Conservation (phyloP, 2,888 invertebrate genomes). For the Prionchulus punctatus region DNA sequence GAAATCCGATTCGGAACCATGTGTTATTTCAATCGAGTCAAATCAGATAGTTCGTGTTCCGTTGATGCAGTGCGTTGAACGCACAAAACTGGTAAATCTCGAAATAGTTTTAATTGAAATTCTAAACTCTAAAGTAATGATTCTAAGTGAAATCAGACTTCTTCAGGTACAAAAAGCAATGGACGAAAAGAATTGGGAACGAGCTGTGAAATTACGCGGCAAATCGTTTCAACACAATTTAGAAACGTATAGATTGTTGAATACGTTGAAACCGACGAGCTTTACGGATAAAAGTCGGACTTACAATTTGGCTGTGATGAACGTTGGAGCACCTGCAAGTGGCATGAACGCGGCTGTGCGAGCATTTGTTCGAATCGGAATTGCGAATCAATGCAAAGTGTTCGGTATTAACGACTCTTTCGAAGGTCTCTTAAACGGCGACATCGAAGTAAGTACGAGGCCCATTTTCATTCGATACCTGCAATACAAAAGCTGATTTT, state of each 20-base stretch:
- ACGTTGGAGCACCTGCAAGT: slow-evolving; percentile 94
- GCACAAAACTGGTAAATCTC: slow-evolving; percentile 34
- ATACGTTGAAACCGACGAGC: slow-evolving; percentile 68
- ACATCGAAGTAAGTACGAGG: slow-evolving; percentile 35
- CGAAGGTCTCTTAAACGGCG: slow-evolving; percentile 77
- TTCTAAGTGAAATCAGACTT: background rate
- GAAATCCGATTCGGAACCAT: slow-evolving; percentile 43
- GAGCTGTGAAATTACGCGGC: slow-evolving; percentile 83
- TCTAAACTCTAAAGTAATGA: background rate
- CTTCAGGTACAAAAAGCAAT: slow-evolving; percentile 52
- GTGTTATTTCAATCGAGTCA: slow-evolving; percentile 49
- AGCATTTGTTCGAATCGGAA: slow-evolving; percentile 84
- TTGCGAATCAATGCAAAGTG: slow-evolving; percentile 82
- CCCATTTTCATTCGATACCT: too few species aligned
- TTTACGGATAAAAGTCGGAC: slow-evolving; percentile 27
- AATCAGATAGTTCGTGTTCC: slow-evolving; percentile 93
- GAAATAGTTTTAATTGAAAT: background rate
- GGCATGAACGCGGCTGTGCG: slow-evolving; percentile 98
- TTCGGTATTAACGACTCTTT: slow-evolving; percentile 86
- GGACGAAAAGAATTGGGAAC: slow-evolving; percentile 80
- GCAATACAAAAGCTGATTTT: background rate
- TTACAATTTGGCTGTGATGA: slow-evolving; percentile 57
- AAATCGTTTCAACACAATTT: slow-evolving; percentile 76
- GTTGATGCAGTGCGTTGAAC: slow-evolving; percentile 87
- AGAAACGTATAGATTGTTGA: slow-evolving; percentile 85